Base-by-base conservation (phyloP, 1,140 invertebrate genomes). In the Ostrea edulis region DNA sequence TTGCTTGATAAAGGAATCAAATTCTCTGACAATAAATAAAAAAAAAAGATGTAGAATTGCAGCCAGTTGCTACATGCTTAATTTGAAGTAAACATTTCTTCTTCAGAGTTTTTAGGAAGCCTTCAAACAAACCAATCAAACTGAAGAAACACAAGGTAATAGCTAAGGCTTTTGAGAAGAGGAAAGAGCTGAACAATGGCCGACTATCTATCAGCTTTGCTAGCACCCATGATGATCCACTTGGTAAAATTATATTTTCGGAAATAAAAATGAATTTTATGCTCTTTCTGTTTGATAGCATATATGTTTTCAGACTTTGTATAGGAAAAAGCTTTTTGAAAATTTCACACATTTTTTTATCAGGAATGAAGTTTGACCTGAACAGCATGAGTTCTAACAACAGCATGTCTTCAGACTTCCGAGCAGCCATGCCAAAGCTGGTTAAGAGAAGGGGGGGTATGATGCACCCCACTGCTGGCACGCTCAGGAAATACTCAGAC, bases 111-210 rank as follows among this genome's bases (percentile, higher is more conserved):
- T 93, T 94, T 83, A 91, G 90, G 35, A 93, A 92, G 62, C 92
- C 94, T 4, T 91, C 90, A 53, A 93, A 93, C 85, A 94, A 94
- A 84, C 95, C 94, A 54, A 92, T 95, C 12, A 93, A 97, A 94
- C 94, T 97, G 88, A 97, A 97, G 92, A 98, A 98, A 92, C 97
- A 98, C 94, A 97, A 98, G 95, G 96, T 98, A 35, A 98, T 99
- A 84, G 97, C 98, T 12, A 96, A 98, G 93, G 97, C 97, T 1
- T 98, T 97, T 96, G 97, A 97, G 0, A 97, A 98, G 89, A 96
- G 97, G n/a, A 97, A 97, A 92, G 97, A 97, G 87, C 97, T 98
- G 86, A 97, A 97, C 87, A 97, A 97, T 92, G 97, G 97, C 0
- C 97, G 97, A 2, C 95, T 98, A 25, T 98, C 98, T 58, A 97